Percentiles rank a stretch among this genome's conserved stretches.
Evolutionary conservation across 2,797 vertebrate species (phyloP).

Genomic region (Acanthurus leucopareius): DNA sequence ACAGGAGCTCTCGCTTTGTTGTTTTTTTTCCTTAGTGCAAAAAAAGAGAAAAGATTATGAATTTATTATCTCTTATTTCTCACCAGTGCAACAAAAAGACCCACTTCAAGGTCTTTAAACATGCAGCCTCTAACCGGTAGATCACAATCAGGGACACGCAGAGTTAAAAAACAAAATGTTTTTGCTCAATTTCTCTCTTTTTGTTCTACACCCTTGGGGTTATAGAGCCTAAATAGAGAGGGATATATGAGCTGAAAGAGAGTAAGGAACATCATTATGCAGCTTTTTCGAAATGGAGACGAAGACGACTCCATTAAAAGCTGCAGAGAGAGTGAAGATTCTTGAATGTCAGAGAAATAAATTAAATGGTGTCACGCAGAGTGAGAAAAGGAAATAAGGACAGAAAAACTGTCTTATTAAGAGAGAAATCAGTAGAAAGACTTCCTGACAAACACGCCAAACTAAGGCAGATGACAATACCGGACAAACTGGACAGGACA

Average conservation of each 20-base stretch:
- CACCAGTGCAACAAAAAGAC: neutral
- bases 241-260: neutral
- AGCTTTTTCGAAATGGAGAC: constrained; percentile 6
- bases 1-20: neutral
- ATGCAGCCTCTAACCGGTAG: neutral
- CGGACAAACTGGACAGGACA: neutral
- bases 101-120: constrained; percentile 1
- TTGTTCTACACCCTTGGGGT: neutral
- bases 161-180: constrained; percentile 22
- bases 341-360: constrained; percentile 22
- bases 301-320: neutral
- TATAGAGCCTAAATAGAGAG: constrained; percentile 25
- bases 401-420: neutral
- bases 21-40: neutral
- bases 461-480: neutral
- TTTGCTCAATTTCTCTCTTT: neutral
- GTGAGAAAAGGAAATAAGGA: neutral
- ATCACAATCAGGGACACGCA: neutral
- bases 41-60: neutral
- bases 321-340: constrained; percentile 3
- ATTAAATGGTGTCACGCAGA: neutral
- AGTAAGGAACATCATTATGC: constrained; percentile 28
- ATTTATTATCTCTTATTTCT: neutral
- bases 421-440: neutral
- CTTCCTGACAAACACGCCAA: constrained; percentile 11